phyloP scores from a whole-genome alignment of 2,888 invertebrate genomes.

The Fragum sueziense region DNA sequence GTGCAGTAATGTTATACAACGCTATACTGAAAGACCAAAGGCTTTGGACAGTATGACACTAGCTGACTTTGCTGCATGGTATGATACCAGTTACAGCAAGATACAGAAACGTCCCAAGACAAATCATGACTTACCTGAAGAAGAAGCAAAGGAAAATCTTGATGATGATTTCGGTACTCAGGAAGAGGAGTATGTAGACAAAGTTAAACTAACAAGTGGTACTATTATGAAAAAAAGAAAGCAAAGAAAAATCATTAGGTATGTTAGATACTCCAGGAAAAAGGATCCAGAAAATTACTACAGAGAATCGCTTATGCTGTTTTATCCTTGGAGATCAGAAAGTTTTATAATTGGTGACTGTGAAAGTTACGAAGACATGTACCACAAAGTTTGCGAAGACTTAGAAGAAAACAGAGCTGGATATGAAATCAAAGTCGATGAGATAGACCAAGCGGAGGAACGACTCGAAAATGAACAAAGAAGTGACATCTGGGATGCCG shows the following conservation, averaged over 20 bases:
- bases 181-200: slow-evolving; percentile 4
- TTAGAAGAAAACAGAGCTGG: slow-evolving; percentile 7
- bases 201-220: background rate
- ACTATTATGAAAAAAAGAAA: background rate
- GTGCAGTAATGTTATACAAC: slow-evolving; percentile 26
- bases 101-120: background rate
- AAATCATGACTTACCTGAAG: background rate
- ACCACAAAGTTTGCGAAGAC: slow-evolving; percentile 21
- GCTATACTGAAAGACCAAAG: slow-evolving; percentile 26
- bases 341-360: slow-evolving; percentile 24
- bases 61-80: slow-evolving; percentile 31
- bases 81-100: background rate
- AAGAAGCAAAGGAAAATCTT: background rate
- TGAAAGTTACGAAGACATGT: slow-evolving; percentile 43
- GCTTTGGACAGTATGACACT: slow-evolving; percentile 4
- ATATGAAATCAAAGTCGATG: background rate
- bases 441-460: background rate
- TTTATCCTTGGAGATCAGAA: slow-evolving; percentile 69
- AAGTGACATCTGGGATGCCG: background rate
- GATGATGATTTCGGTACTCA: background rate
- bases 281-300: slow-evolving; percentile 50
- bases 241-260: background rate
- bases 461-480: background rate
- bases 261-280: slow-evolving; percentile 40
- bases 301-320: slow-evolving; percentile 66